Percentiles rank a stretch among this genome's conserved stretches.
Conservation (phyloP, 1,140 invertebrate species). For the Macrosteles quadrilineatus region DNA sequence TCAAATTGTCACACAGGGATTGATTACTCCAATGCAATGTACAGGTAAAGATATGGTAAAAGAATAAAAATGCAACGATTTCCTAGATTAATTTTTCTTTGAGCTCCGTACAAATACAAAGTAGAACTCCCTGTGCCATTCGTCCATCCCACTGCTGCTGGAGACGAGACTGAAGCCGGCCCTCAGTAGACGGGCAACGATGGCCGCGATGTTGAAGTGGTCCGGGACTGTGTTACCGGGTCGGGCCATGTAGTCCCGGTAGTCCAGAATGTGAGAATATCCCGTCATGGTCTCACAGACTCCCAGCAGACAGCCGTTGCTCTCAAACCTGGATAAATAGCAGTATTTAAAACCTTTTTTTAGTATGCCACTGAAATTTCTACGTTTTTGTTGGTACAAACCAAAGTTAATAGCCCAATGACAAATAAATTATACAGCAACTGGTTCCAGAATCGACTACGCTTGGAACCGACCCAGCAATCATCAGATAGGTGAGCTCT, state of each 20-base stretch:
- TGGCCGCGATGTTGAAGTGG: conserved; percentile 2
- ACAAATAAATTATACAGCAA: too few relatives aligned
- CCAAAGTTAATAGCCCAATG: too few relatives aligned
- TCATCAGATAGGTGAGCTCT: too few relatives aligned
- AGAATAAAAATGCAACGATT: too few relatives aligned
- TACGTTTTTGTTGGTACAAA: too few relatives aligned
- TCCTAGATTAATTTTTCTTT: neutral
- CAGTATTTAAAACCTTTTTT: too few relatives aligned
- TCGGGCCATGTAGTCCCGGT: neutral
- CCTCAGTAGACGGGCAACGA: neutral
- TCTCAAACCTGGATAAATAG: conserved; percentile 10
- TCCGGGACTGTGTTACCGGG: conserved; percentile 2
- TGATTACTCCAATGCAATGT: too few relatives aligned
- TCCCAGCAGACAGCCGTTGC: neutral
- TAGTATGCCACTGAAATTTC: too few relatives aligned
- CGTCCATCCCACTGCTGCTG: conserved; percentile 10
- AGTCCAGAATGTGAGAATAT: neutral
- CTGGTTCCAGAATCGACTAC: too few relatives aligned
- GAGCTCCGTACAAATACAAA: neutral
- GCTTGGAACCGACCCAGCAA: too few relatives aligned
- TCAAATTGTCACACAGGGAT: too few relatives aligned
- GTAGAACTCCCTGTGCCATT: neutral
- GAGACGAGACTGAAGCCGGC: neutral
- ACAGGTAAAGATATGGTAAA: too few relatives aligned
- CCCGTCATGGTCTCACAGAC: neutral